Evolutionary conservation across 2,888 invertebrate species (phyloP).

Genomic region (Machimus atricapillus): DNA sequence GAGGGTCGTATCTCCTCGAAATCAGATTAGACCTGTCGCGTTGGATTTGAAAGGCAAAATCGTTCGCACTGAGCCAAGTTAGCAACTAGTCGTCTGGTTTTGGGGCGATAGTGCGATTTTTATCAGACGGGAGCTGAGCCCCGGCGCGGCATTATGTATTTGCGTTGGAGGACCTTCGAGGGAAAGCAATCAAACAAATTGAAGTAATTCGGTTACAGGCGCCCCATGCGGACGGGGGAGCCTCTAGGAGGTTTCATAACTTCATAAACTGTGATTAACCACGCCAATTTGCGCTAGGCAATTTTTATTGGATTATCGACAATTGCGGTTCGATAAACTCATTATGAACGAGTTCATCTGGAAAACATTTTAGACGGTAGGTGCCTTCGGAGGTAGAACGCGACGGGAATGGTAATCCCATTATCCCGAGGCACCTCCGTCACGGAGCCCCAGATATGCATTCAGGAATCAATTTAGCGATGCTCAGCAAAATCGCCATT

Average conservation of each 20-base stretch:
- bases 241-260: neutral
- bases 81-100: neutral
- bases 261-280: neutral
- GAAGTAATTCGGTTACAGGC: neutral
- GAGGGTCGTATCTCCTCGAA: neutral
- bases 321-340: neutral
- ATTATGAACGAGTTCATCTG: neutral
- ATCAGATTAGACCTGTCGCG: neutral
- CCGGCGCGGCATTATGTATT: neutral
- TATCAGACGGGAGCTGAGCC: neutral
- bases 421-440: neutral
- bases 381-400: neutral
- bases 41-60: neutral
- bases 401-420: neutral
- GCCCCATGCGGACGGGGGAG: neutral
- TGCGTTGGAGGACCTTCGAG: neutral
- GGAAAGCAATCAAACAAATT: neutral
- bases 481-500: neutral
- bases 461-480: neutral
- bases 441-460: neutral
- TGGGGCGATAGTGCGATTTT: neutral
- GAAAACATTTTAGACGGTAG: neutral
- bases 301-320: neutral
- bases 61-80: neutral
- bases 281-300: neutral